Conservation (phyloP, 2,888 invertebrate species). For the Arctia plantaginis region DNA sequence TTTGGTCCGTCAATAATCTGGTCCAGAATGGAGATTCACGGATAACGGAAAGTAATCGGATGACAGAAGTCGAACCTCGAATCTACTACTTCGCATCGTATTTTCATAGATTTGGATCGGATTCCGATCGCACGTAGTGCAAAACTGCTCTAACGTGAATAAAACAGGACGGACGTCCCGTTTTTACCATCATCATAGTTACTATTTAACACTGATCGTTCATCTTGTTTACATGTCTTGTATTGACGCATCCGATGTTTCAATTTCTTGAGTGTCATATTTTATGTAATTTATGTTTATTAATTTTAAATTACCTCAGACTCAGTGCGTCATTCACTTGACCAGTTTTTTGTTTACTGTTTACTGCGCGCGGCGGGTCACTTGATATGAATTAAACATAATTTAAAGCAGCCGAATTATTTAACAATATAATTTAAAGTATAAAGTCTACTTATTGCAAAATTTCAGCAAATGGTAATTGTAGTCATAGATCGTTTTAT, state of each 20-base stretch:
- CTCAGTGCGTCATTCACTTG: constrained; percentile 61
- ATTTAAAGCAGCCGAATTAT: constrained; percentile 31
- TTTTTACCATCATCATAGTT: constrained; percentile 47
- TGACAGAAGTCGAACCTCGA: too few relatives aligned
- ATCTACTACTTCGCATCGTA: too few relatives aligned
- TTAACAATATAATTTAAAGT: constrained; percentile 25
- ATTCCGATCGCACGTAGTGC: too few relatives aligned
- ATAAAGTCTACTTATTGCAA: constrained; percentile 19
- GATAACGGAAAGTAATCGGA: too few relatives aligned
- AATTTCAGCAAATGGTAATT: constrained; percentile 26
- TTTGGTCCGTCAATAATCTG: too few relatives aligned
- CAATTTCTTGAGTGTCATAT: constrained; percentile 42
- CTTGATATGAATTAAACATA: constrained; percentile 57
- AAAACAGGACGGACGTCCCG: constrained; percentile 55
- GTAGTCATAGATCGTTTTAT: neutral
- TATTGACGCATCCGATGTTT: constrained; percentile 55
- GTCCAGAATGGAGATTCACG: too few relatives aligned
- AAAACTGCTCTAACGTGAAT: too few relatives aligned
- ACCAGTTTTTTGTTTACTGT: constrained; percentile 61
- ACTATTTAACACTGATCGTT: constrained; percentile 36
- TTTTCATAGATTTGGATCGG: too few relatives aligned
- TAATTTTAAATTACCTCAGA: constrained; percentile 62
- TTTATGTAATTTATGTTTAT: constrained; percentile 62
- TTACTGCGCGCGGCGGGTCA: constrained; percentile 62
- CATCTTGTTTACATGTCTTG: constrained; percentile 45